Conservation (phyloP, 2,113 vertebrate genomes). For the Haemorhous mexicanus region DNA sequence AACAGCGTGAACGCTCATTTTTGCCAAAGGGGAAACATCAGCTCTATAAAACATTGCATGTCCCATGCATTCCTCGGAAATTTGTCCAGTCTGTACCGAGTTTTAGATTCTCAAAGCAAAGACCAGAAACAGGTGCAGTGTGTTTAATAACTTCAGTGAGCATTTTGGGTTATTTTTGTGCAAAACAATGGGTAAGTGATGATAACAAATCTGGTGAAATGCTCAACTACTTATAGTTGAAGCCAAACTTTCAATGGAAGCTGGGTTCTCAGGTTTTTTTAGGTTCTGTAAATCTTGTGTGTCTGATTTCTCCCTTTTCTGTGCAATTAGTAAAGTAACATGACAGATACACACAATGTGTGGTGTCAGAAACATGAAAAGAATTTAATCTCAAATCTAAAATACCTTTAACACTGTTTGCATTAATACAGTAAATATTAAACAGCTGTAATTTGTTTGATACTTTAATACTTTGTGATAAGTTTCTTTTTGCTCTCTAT, state of each 20-base stretch:
- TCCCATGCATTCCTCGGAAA: conserved; percentile 53
- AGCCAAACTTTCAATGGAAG: background rate
- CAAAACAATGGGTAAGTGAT: background rate
- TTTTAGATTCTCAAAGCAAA: conserved; percentile 32
- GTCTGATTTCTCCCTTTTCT: background rate
- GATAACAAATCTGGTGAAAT: background rate
- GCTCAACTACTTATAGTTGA: background rate
- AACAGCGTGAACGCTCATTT: conserved; percentile 19
- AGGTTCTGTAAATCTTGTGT: background rate
- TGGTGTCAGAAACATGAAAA: background rate
- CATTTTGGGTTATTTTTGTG: background rate
- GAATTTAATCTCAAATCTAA: background rate
- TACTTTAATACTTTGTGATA: background rate
- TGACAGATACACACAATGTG: background rate
- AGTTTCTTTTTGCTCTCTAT: background rate
- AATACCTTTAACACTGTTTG: background rate
- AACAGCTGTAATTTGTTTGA: background rate
- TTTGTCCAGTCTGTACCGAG: conserved; percentile 32
- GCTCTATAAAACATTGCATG: conserved; percentile 25
- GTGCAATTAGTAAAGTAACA: background rate
- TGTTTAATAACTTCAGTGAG: background rate
- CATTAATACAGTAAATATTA: background rate
- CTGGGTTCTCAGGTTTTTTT: background rate
- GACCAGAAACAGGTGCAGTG: conserved; percentile 59
- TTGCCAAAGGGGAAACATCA: conserved; percentile 41